Base-by-base conservation (phyloP, 2,888 invertebrate genomes). In the Drosophila anomalata region DNA sequence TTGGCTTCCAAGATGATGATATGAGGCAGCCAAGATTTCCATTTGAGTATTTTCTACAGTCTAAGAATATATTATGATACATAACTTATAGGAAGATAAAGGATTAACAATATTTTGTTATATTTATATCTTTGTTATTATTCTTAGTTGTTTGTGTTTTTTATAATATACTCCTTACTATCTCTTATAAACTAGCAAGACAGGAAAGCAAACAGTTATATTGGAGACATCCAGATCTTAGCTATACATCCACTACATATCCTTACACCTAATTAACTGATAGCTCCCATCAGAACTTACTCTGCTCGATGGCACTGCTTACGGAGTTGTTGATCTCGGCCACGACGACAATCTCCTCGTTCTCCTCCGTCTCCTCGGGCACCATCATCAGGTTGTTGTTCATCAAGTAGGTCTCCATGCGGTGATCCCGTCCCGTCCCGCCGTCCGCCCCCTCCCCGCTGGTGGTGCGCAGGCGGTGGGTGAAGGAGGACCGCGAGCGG, bases 341-440 rank as follows among this genome's bases (percentile, higher is more conserved):
- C 17, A 85, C 77, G 12, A 85, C 74, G 22, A 87, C 69, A 1
- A 80, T 84, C 51, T 78, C 78, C 33, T 88, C 88, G 42, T 87
- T 87, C 54, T 89, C 89, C 50, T 88, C 89, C 12, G 87, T 88
- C 31, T 87, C 88, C 62, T 88, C 88, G 22, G 83, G 89, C 58
- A 88, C 82, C 75, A 83, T 82, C 74, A 83, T 83, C 36, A 89
- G 77, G 14, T 89, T 89, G 50, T 86, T 87, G 50, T 83, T 84
- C 59, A 82, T 50, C 57, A 66, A 68, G 9, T 78, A 75, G 41
- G 76, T 69, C 11, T 76, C 78, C 4, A 56, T 56, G 5, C 87
- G 87, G 41, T 70, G 74, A 1, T 77, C 75, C 14, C 48, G 4
- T 0, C 71, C 77, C 1, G 17, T 2, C 41, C 20, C 41, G 20